Conservation (phyloP, 2,888 invertebrate genomes). For the Lycaena phlaeas region DNA sequence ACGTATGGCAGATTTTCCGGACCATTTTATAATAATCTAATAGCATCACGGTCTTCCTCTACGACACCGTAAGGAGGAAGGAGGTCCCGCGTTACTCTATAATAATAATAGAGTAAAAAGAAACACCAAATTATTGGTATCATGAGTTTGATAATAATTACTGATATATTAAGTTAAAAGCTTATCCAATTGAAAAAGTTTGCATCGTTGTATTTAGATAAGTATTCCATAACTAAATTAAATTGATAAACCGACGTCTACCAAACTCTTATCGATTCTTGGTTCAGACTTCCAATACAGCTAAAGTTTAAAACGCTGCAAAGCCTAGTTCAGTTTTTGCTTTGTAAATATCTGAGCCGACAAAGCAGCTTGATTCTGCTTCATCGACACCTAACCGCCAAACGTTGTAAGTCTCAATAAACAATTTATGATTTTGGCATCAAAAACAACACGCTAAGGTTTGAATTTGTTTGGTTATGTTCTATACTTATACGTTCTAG, state of each 20-base stretch:
- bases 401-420: not conserved
- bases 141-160: too few relatives aligned
- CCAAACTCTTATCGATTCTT: conserved; percentile 11
- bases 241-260: conserved; percentile 12
- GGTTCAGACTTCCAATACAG: conserved; percentile 14
- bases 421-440: not conserved
- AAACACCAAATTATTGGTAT: too few relatives aligned
- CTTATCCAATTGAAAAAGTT: too few relatives aligned
- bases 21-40: too few relatives aligned
- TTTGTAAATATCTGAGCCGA: conserved; percentile 18
- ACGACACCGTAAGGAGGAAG: too few relatives aligned
- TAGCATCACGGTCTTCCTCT: too few relatives aligned
- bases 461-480: not conserved
- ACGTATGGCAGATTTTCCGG: too few relatives aligned
- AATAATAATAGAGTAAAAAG: too few relatives aligned
- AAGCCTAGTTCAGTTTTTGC: conserved; percentile 20
- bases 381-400: not conserved
- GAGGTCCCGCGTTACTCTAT: too few relatives aligned
- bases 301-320: conserved; percentile 19
- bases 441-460: not conserved
- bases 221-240: too few relatives aligned
- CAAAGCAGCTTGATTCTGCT: conserved; percentile 14
- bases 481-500: not conserved
- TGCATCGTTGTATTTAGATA: too few relatives aligned
- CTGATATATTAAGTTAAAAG: too few relatives aligned